Conservation (phyloP, 2,113 vertebrate species). For the Otocyon megalotis region DNA sequence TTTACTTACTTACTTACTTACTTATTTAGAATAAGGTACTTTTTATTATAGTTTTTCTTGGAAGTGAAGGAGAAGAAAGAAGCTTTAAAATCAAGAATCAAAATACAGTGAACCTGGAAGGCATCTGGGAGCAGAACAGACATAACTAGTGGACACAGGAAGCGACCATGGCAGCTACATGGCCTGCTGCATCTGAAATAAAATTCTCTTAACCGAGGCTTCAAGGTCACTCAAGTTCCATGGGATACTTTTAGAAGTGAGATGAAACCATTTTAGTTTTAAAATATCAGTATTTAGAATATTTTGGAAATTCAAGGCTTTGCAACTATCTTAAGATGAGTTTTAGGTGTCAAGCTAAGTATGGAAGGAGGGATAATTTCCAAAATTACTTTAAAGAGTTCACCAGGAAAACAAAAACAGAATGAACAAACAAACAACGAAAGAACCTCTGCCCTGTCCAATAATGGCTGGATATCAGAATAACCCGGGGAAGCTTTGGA, state of each 20-base stretch:
- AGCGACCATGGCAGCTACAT: constrained; percentile 44
- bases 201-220: background rate
- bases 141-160: background rate
- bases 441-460: background rate
- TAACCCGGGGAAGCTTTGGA: background rate
- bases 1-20: too few relatives aligned
- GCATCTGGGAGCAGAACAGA: constrained; percentile 59
- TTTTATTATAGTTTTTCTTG: constrained; percentile 59
- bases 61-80: constrained; percentile 69
- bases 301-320: background rate
- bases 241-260: background rate
- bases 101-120: constrained; percentile 69
- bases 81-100: constrained; percentile 82
- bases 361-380: background rate
- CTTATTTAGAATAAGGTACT: constrained; percentile 73
- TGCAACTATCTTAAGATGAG: background rate
- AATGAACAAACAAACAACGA: background rate
- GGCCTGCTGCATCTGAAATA: background rate
- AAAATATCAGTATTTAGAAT: background rate
- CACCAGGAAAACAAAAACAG: background rate
- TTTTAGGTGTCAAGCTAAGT: background rate
- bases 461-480: background rate
- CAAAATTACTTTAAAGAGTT: background rate
- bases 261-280: background rate
- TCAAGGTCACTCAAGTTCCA: background rate